Evolutionary conservation across 2,113 vertebrate species (phyloP).

Genomic region (Tenrec ecaudatus): DNA sequence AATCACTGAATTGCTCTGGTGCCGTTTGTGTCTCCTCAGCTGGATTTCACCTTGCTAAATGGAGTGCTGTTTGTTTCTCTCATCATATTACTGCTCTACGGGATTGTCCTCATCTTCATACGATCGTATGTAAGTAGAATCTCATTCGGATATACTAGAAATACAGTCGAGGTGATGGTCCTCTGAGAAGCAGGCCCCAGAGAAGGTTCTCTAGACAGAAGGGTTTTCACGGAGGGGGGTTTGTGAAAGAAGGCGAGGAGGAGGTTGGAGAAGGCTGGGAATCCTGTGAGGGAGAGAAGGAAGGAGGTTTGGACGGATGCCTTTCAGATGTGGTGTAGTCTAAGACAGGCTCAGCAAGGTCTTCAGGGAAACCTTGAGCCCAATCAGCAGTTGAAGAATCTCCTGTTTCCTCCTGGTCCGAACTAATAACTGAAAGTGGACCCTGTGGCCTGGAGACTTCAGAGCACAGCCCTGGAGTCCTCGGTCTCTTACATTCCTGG

Average conservation of each 20-base stretch:
- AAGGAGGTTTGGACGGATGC: background rate
- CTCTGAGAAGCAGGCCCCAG: background rate
- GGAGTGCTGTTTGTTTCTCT: constrained; percentile 83
- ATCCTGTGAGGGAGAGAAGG: too few relatives aligned
- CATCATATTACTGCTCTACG: constrained; percentile 86
- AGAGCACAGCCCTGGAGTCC: background rate
- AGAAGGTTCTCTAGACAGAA: background rate
- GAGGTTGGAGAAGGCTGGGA: accelerated
- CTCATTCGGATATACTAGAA: background rate
- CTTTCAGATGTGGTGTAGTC: background rate
- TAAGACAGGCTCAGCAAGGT: background rate
- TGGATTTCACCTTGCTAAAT: constrained; percentile 88
- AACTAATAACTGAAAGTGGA: background rate
- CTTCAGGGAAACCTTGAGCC: background rate
- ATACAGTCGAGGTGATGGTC: background rate
- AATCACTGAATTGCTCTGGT: background rate
- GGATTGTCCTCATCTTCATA: constrained; percentile 87
- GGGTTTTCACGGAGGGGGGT: background rate
- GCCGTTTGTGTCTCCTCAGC: constrained; percentile 81
- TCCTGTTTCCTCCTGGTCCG: background rate
- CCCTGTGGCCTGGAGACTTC: background rate
- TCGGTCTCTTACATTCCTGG: accelerated
- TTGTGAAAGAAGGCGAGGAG: background rate
- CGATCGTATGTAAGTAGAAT: constrained; percentile 73
- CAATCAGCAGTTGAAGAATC: background rate